Base-by-base conservation (phyloP, 1,140 invertebrate species). In the Drosophila nannoptera region DNA sequence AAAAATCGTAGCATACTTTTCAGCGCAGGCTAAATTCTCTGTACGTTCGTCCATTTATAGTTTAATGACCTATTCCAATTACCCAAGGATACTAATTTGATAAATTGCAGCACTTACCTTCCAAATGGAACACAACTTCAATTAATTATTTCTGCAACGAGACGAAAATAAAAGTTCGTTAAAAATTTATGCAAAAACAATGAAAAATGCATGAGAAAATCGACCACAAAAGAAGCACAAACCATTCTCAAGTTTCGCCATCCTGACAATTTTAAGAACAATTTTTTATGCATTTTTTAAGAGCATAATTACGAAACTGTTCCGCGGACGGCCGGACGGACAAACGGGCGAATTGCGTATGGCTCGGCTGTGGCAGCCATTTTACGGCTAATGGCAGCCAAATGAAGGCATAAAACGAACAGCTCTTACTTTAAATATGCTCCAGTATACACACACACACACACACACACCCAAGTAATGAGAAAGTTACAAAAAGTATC, bases 241-340 rank as follows among this genome's bases (percentile, higher is more conserved):
- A 40, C 52, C 42, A 36, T 64, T 1, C 22, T 63, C 40, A 49
- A 22, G 42, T 55, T 63, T 6, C n/a, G 12, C 22, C 7, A 4
- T 5, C 4, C 12, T 7, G 11, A 1, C 22, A 46, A 69, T 83
- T 77, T 66, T 69, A 55, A 63, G 43, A 40, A 54, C 16, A 43
- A 59, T 62, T 77, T 73, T 80, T 77, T 71, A 68, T 75, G 73
- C 65, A 67, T 78, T 78, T 69, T 83, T 83, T 59, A 76, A 69
- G 65, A 73, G 64, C 64, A 69, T 82, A 82, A 82, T 83, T 82
- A 78, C 56, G 64, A 50, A 73, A 66, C 46, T 58, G 53, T 65
- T 62, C 52, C 49, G 29, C n/a, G n/a, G n/a, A 29, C 42, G 11
- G 33, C 5, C 16, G 50, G 45, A 22, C 40, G 22, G 38, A 46